Conservation (phyloP, 2,113 vertebrate genomes). For the Zosterops lateralis region DNA sequence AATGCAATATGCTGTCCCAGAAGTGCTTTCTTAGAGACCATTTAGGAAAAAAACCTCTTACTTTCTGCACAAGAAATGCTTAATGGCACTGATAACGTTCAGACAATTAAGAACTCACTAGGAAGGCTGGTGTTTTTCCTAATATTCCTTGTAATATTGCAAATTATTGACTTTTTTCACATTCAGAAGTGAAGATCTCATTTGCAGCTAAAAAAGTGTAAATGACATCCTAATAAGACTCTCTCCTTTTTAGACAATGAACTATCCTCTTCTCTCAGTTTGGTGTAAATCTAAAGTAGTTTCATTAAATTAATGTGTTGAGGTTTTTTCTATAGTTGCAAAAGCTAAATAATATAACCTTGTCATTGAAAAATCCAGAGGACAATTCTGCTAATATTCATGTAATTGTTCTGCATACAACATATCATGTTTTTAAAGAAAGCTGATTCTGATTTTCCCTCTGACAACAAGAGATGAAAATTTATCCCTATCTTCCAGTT, state of each 20-base stretch:
- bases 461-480: not conserved
- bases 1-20: not conserved
- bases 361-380: not conserved
- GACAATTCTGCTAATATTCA: not conserved
- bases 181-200: constrained; percentile 2
- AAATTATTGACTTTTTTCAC: constrained; percentile 28
- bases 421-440: not conserved
- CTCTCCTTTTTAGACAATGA: not conserved
- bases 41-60: not conserved
- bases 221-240: not conserved
- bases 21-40: not conserved
- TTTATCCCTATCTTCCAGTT: not conserved
- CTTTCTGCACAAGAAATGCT: not conserved
- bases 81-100: constrained; percentile 3
- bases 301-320: not conserved
- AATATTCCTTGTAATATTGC: not conserved
- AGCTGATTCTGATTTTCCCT: not conserved
- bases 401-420: not conserved
- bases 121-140: not conserved
- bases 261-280: not conserved
- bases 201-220: not conserved
- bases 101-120: not conserved
- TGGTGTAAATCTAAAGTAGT: not conserved
- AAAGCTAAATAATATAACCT: not conserved
- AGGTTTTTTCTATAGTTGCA: not conserved